Evolutionary conservation across 2,888 invertebrate genomes (phyloP).

Genomic region (Trissolcus brochymenae): DNA sequence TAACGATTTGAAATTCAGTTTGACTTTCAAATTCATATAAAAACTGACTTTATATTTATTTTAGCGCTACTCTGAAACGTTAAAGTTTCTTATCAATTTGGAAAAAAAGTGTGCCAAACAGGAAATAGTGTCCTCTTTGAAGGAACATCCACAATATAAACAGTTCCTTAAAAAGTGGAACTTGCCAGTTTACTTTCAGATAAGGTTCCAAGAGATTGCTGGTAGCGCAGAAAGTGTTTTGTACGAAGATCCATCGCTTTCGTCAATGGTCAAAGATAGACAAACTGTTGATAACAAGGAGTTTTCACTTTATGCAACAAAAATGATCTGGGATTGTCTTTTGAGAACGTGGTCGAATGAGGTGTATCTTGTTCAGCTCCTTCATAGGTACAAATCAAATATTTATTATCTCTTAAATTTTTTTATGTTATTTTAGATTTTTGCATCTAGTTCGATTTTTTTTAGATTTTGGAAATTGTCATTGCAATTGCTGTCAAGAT

Average conservation of each 20-base stretch:
- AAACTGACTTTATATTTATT: not conserved
- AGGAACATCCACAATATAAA: slow-evolving; percentile 84
- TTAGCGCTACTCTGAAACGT: slow-evolving; percentile 86
- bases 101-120: slow-evolving; percentile 81
- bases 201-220: slow-evolving; percentile 95
- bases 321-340: slow-evolving; percentile 78
- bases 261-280: slow-evolving; percentile 64
- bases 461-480: slow-evolving; percentile 91
- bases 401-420: not conserved
- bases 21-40: no score
- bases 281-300: slow-evolving; percentile 59
- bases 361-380: slow-evolving; percentile 86
- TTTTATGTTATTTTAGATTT: not conserved
- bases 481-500: slow-evolving; percentile 88
- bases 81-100: slow-evolving; percentile 85
- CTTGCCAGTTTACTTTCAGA: slow-evolving; percentile 97
- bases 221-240: slow-evolving; percentile 77
- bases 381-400: slow-evolving; percentile 77
- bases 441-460: not conserved
- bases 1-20: no score
- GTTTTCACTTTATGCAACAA: slow-evolving; percentile 75
- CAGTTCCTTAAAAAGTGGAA: slow-evolving; percentile 93
- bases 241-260: slow-evolving; percentile 66
- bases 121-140: slow-evolving; percentile 80
- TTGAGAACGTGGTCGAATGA: slow-evolving; percentile 86